Evolutionary conservation across 2,113 vertebrate species (phyloP).

Genomic region (Narcine bancroftii): DNA sequence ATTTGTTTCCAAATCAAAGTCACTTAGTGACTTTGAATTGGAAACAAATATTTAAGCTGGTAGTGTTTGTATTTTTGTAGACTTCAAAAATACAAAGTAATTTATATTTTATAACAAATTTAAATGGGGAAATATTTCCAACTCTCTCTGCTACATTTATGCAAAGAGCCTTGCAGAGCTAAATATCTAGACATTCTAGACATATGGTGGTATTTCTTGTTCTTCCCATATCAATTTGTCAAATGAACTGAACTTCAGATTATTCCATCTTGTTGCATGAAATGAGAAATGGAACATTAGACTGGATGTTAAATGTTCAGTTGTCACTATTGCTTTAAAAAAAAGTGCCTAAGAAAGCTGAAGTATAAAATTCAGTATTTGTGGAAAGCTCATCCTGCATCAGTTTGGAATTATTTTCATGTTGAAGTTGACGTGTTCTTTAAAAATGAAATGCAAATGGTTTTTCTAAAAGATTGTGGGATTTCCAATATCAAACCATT

Average conservation of each 20-base stretch:
- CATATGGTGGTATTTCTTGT: neutral
- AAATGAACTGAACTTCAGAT: neutral
- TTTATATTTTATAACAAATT: too few species aligned
- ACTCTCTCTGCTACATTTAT: neutral
- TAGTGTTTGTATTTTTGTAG: neutral
- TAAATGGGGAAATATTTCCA: neutral
- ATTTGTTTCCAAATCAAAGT: neutral
- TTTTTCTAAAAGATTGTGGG: conserved; percentile 24
- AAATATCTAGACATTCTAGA: too few species aligned
- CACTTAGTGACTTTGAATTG: neutral
- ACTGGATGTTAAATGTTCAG: neutral
- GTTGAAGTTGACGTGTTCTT: neutral
- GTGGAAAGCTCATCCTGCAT: neutral
- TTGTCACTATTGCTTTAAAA: neutral
- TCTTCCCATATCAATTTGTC: neutral
- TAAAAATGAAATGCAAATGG: conserved; percentile 7
- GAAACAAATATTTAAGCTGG: neutral
- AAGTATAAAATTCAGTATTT: neutral
- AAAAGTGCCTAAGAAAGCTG: too few species aligned
- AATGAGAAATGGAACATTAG: neutral
- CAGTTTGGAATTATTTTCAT: neutral
- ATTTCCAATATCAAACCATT: neutral
- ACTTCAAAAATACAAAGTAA: neutral
- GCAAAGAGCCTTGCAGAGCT: neutral
- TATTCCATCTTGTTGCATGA: neutral